Evolutionary conservation across 2,113 vertebrate genomes (phyloP), one percentile per base, ranked within the genome.

Genomic region (Actenoides lindsayi): DNA sequence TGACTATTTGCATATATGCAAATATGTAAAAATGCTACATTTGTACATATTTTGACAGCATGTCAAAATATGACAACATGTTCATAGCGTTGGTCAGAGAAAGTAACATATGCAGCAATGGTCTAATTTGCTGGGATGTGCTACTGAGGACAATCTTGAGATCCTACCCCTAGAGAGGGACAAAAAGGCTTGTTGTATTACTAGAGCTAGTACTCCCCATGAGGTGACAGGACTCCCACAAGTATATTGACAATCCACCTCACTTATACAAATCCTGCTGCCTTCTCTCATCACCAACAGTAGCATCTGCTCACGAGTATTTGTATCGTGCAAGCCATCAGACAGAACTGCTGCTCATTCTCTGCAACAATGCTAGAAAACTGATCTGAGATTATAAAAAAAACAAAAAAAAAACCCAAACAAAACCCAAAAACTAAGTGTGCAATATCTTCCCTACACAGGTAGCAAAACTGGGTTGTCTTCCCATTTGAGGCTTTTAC

Each of bases 31-130:
- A 71, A 63, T 24, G 19, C 64, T 50, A 93, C 91, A 50, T 50
- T 50, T 50, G 53, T 48, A 27, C 13, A 8, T 27, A 53, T 53
- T 53, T 53, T 53, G 27, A 53, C 51, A 53, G 14, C 2, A 5
- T 0, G 3, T 65, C 50, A 51, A 51, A 25, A 51, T 25, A 51
- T 14, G 16, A 73, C 2, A 5, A 73, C 2, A 4, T 0, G 3
- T 65, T 76, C 28, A 51, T 8, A 63, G 51, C 1, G 0, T 2
- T 63, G 68, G 30, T 78, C 83, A 94, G 70, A 71, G 70, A 84
- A 93, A 89, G 51, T 1, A 53, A 24, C 39, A 75, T 10, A 48
- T 5, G 46, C 14, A 33, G 50, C 57, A 90, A 81, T 6, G 12
- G 86, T 54, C 25, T 63, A 16, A 86, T 75, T 81, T 90, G 63